A percentile compares a stretch with the other conserved stretches of the same genome.
phyloP scores from a whole-genome alignment of 2,113 vertebrate species.

The Poeciliopsis turrubarensis region DNA sequence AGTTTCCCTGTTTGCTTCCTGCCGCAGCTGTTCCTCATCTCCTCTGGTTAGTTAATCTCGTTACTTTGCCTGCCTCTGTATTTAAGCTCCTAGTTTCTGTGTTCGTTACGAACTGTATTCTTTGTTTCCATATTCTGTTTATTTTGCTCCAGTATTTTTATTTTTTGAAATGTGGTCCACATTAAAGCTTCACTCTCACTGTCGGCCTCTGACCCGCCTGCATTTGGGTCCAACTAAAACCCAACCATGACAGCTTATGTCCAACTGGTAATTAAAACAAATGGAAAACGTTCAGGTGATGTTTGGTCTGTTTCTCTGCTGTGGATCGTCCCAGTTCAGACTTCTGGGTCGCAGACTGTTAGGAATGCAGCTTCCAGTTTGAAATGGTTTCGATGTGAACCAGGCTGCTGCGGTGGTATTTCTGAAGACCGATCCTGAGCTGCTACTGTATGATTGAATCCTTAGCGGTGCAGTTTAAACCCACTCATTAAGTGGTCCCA shows the following conservation, averaged over 20 bases:
- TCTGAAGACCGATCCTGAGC: neutral
- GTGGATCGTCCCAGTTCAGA: neutral
- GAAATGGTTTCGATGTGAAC: slow-evolving; percentile 20
- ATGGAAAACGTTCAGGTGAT: neutral
- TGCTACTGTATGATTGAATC: neutral
- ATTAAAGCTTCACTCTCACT: too few species aligned
- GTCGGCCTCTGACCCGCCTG: too few species aligned
- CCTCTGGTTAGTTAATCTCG: too few species aligned
- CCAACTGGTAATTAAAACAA: neutral
- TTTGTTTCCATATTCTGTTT: too few species aligned
- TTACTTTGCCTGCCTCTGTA: too few species aligned
- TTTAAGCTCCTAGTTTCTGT: too few species aligned
- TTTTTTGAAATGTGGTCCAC: too few species aligned
- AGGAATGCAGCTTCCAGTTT: neutral
- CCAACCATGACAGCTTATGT: neutral
- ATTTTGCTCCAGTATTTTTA: too few species aligned
- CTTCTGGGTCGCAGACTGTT: neutral
- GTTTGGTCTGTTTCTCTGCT: neutral
- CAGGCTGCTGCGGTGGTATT: slow-evolving; percentile 1
- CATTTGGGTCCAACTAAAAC: too few species aligned
- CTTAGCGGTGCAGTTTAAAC: slow-evolving; percentile 18
- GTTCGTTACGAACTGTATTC: too few species aligned
- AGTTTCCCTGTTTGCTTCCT: too few species aligned
- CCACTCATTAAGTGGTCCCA: slow-evolving; percentile 15
- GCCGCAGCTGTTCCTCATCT: too few species aligned